These are phyloP conservation scores for Lagria hirta DNA, from an alignment of 2,888 invertebrate genomes.

Conservation along the genomic window DNA sequence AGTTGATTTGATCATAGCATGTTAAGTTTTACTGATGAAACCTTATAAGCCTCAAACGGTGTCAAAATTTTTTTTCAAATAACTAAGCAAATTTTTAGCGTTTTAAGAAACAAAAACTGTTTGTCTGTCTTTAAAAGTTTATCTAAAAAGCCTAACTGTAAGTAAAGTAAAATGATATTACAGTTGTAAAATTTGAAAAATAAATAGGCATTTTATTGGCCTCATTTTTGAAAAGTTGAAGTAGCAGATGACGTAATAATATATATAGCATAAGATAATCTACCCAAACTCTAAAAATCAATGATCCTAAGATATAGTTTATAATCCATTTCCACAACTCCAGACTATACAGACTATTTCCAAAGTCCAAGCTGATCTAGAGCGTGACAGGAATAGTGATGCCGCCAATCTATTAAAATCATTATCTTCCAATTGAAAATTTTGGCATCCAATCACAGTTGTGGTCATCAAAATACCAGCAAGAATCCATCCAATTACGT, in stretches of 20 bases:
- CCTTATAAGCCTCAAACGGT: no score
- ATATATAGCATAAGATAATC: slow-evolving; percentile 48
- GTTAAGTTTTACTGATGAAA: no score
- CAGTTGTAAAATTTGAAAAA: slow-evolving; percentile 44
- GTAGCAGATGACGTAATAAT: slow-evolving; percentile 46
- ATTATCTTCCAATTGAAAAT: slow-evolving; percentile 43
- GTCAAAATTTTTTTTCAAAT: no score
- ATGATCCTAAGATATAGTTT: slow-evolving; percentile 40
- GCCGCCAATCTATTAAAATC: slow-evolving; percentile 46
- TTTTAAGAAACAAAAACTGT: no score
- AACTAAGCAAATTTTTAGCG: no score
- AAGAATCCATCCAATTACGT: slow-evolving; percentile 31
- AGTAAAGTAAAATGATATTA: no score
- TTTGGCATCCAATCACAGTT: slow-evolving; percentile 39
- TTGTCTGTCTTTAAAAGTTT: no score
- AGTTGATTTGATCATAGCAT: no score
- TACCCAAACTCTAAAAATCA: slow-evolving; percentile 46
- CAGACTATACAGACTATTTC: slow-evolving; percentile 58
- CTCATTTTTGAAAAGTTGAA: slow-evolving; percentile 42
- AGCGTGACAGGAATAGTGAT: slow-evolving; percentile 50
- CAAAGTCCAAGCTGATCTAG: slow-evolving; percentile 55
- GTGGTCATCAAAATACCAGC: slow-evolving; percentile 30
- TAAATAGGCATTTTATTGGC: slow-evolving; percentile 40
- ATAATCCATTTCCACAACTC: slow-evolving; percentile 54
- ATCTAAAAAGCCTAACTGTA: no score